phyloP scores from a whole-genome alignment of 2,888 invertebrate genomes.

The Chrysolina haemoptera region DNA sequence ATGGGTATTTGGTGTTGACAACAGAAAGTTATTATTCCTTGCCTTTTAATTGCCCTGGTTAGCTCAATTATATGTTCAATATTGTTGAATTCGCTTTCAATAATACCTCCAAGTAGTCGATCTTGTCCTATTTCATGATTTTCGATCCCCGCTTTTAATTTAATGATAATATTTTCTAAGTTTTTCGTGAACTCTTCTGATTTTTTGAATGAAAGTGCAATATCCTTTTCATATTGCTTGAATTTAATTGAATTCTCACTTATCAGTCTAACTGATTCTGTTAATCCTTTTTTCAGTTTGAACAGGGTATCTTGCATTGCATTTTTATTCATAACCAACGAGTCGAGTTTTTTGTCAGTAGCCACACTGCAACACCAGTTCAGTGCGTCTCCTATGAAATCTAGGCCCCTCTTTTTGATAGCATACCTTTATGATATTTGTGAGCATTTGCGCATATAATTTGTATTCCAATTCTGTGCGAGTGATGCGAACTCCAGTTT shows the following conservation, averaged over 20 bases:
- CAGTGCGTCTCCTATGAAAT: slow-evolving; percentile 36
- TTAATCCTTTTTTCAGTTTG: neutral
- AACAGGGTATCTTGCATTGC: neutral
- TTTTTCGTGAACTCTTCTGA: neutral
- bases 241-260: neutral
- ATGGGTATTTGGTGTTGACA: neutral
- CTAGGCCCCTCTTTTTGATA: slow-evolving; percentile 23
- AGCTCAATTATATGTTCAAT: neutral
- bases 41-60: neutral
- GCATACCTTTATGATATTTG: neutral
- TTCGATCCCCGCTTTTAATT: neutral
- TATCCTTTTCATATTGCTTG: neutral
- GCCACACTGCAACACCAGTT: slow-evolving; percentile 41
- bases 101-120: neutral
- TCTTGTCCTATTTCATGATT: neutral
- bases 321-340: slow-evolving; percentile 8
- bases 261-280: slow-evolving; percentile 9
- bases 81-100: neutral
- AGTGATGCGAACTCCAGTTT: neutral
- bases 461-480: neutral
- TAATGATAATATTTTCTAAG: neutral
- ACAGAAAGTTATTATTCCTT: neutral
- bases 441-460: neutral
- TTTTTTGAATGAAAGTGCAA: neutral
- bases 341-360: slow-evolving; percentile 33